Percentiles rank a stretch among this genome's conserved stretches.
These are phyloP conservation scores for Prenolepis imparis DNA, from an alignment of 2,888 invertebrate genomes.

Conservation along the genomic window DNA sequence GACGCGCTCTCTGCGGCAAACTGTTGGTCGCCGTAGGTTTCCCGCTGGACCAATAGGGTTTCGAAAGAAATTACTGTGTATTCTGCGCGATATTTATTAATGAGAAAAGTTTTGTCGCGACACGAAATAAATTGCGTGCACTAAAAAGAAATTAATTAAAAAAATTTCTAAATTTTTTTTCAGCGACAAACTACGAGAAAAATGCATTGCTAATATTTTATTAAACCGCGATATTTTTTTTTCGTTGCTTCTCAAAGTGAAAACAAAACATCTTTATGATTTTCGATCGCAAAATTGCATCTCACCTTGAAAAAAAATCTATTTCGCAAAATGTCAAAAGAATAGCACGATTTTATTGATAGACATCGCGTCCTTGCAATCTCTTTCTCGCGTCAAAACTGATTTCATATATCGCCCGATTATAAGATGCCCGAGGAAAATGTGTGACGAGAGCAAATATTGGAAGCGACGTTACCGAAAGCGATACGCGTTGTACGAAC, in stretches of 20 bases:
- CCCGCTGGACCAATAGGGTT: slow-evolving; percentile 54
- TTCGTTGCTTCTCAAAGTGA: background rate
- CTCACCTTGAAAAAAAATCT: background rate
- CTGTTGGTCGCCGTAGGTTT: slow-evolving; percentile 57
- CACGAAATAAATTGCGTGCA: background rate
- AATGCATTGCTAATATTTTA: background rate
- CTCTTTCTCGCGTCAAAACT: background rate
- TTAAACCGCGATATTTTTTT: background rate
- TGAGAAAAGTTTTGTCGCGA: background rate
- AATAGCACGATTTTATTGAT: background rate
- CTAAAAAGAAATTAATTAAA: background rate
- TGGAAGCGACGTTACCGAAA: background rate
- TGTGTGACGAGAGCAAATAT: background rate
- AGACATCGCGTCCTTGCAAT: background rate
- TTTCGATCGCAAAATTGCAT: too few species aligned
- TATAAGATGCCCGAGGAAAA: background rate
- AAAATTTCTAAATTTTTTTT: background rate
- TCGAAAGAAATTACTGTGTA: slow-evolving; percentile 23
- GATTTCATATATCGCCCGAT: background rate
- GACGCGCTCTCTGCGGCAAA: slow-evolving; percentile 62
- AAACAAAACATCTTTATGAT: background rate
- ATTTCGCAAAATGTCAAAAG: background rate
- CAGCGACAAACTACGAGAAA: too few species aligned
- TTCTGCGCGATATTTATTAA: slow-evolving; percentile 7
- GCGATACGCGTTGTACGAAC: slow-evolving; percentile 1